Conservation (phyloP, 2,797 vertebrate species). For the Orientallactaga sibirica region DNA sequence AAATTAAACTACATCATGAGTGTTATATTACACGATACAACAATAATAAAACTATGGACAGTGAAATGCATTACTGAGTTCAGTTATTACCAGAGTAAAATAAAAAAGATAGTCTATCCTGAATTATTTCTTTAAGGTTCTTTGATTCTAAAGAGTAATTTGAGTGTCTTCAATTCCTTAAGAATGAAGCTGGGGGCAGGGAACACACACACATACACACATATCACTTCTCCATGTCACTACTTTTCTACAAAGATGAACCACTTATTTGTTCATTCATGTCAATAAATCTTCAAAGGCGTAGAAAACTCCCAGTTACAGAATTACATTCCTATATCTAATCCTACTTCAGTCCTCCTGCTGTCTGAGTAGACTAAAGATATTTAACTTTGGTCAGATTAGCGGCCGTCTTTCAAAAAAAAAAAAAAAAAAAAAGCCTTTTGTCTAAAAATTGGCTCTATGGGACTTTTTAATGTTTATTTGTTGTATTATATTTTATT, state of each 20-base stretch:
- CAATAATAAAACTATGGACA: neutral
- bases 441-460: neutral
- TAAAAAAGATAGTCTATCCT: neutral
- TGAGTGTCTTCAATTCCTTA: neutral
- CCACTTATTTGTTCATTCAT: neutral
- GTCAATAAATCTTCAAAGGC: constrained; percentile 30
- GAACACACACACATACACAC: neutral
- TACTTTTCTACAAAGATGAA: neutral
- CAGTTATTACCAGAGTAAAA: neutral
- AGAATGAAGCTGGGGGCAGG: neutral
- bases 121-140: neutral
- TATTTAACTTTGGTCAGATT: neutral
- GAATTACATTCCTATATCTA: neutral
- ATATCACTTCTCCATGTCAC: neutral
- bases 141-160: constrained; percentile 13
- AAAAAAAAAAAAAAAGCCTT: neutral
- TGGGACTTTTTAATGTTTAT: neutral
- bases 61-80: neutral
- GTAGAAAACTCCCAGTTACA: neutral
- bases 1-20: neutral
- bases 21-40: neutral
- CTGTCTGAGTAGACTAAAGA: neutral
- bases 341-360: neutral
- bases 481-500: neutral
- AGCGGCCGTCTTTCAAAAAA: neutral